phyloP scores from a whole-genome alignment of 2,888 invertebrate genomes.

The Cremastinae sp. region DNA sequence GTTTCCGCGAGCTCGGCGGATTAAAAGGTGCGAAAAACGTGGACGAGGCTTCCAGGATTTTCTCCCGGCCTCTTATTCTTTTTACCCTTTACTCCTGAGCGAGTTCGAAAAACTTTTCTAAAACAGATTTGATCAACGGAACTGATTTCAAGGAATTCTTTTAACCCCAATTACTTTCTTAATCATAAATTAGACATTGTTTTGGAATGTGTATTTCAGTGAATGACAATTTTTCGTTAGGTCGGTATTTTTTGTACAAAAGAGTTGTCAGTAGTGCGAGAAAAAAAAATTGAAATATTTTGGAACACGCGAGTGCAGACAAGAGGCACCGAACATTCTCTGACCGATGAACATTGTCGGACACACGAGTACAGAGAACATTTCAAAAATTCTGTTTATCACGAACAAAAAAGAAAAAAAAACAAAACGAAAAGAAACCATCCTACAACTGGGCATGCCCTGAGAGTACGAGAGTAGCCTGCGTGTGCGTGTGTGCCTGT shows the following conservation, averaged over 20 bases:
- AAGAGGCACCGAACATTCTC: too few species aligned
- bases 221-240: background rate
- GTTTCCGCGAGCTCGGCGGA: slow-evolving; percentile 16
- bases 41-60: background rate
- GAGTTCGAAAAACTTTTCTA: too few species aligned
- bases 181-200: too few species aligned
- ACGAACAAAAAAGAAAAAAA: slow-evolving; percentile 41
- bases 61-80: background rate
- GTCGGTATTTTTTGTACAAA: too few species aligned
- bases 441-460: slow-evolving; percentile 81
- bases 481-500: slow-evolving; percentile 69
- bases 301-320: too few species aligned
- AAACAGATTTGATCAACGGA: too few species aligned
- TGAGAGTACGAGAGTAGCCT: slow-evolving; percentile 79
- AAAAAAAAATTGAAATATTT: slow-evolving; percentile 19
- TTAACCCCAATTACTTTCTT: too few species aligned
- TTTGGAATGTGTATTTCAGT: background rate
- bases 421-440: slow-evolving; percentile 70
- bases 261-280: too few species aligned
- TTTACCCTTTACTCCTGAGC: background rate
- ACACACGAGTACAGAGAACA: too few species aligned
- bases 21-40: slow-evolving; percentile 18
- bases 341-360: too few species aligned
- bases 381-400: background rate
- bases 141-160: too few species aligned